These are phyloP conservation scores for Tragelaphus oryx DNA, from an alignment of 2,797 vertebrate genomes.

Conservation along the genomic window DNA sequence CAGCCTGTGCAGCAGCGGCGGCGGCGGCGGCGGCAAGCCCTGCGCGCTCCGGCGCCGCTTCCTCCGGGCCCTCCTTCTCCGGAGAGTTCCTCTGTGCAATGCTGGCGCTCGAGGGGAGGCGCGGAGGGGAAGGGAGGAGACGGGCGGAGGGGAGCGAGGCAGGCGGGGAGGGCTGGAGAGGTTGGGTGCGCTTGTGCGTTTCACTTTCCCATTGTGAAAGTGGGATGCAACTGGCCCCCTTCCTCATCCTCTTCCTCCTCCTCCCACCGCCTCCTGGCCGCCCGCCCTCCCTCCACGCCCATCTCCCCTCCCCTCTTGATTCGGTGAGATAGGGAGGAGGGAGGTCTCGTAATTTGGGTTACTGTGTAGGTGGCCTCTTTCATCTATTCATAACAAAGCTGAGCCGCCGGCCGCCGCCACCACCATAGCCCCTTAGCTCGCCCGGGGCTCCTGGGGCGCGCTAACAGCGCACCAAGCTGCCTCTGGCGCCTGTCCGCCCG, in stretches of 20 bases:
- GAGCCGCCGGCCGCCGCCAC: constrained; percentile 55
- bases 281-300: constrained; percentile 56
- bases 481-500: constrained; percentile 17
- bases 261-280: constrained; percentile 50
- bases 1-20: constrained; percentile 42
- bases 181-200: constrained; percentile 60
- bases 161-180: constrained; percentile 69
- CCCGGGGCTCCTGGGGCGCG: constrained; percentile 47
- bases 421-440: not conserved
- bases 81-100: constrained; percentile 76
- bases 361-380: constrained; percentile 77
- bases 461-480: not conserved
- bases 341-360: constrained; percentile 75
- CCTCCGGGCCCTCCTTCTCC: constrained; percentile 63
- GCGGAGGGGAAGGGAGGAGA: constrained; percentile 60
- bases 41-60: constrained; percentile 63
- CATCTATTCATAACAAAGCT: constrained; percentile 77
- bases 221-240: constrained; percentile 72
- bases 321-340: constrained; percentile 71
- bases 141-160: constrained; percentile 60
- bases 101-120: constrained; percentile 70
- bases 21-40: constrained; percentile 27
- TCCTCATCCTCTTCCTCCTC: constrained; percentile 64
- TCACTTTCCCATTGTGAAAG: constrained; percentile 74
- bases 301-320: constrained; percentile 58